phyloP scores from a whole-genome alignment of 2,888 invertebrate genomes.

The Zeuzera pyrina region DNA sequence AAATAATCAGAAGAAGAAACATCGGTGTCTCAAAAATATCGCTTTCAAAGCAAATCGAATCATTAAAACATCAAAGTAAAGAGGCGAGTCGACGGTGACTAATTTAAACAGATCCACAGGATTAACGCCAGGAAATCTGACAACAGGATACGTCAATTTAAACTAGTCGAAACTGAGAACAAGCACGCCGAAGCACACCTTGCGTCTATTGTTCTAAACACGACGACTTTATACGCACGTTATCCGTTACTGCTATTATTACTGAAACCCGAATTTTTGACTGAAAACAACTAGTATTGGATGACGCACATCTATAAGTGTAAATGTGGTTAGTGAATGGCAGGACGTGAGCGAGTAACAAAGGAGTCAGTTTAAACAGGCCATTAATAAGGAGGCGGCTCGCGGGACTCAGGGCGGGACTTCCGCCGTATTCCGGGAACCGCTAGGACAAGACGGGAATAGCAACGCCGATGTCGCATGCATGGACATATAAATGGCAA shows the following conservation, averaged over 20 bases:
- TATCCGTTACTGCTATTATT: conserved; percentile 31
- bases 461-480: conserved; percentile 37
- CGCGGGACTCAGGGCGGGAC: conserved; percentile 52
- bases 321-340: conserved; percentile 35
- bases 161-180: conserved; percentile 53
- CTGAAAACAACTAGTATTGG: no score
- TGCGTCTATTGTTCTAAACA: conserved; percentile 29
- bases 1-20: no score
- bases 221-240: conserved; percentile 18
- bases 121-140: conserved; percentile 61
- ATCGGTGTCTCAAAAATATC: conserved; percentile 13
- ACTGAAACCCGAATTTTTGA: no score
- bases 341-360: conserved; percentile 64
- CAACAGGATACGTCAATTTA: conserved; percentile 68
- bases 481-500: conserved; percentile 40
- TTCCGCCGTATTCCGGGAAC: conserved; percentile 66
- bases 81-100: conserved; percentile 36
- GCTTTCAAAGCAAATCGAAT: conserved; percentile 28
- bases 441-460: conserved; percentile 63
- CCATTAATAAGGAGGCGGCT: conserved; percentile 69
- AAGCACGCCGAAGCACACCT: conserved; percentile 34
- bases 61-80: conserved; percentile 41
- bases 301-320: conserved; percentile 10
- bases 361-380: conserved; percentile 68
- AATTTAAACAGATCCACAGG: conserved; percentile 48